Evolutionary conservation across 2,888 invertebrate species (phyloP).

Genomic region (Tenthredo scrophulariae): DNA sequence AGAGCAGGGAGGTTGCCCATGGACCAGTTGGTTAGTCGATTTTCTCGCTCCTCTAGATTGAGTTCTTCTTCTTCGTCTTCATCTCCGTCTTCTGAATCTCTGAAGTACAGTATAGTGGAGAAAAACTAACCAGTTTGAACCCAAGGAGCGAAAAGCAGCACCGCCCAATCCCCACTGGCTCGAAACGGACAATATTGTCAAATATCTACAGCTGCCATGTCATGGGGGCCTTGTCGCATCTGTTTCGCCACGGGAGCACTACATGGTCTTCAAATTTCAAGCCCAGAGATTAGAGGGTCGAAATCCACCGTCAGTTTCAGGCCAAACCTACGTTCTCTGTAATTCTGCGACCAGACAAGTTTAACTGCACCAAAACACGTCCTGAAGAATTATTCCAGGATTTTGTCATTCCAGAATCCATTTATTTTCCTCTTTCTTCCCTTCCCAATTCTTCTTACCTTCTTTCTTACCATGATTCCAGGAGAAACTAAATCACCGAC

Average conservation of each 20-base stretch:
- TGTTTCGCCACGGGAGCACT: slow-evolving; percentile 37
- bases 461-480: background rate
- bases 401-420: background rate
- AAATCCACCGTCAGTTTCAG: background rate
- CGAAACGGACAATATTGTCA: slow-evolving; percentile 1
- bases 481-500: background rate
- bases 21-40: background rate
- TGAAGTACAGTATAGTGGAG: background rate
- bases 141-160: background rate
- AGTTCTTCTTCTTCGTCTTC: background rate
- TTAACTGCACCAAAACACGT: background rate
- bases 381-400: background rate
- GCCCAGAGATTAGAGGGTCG: background rate
- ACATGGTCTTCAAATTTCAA: slow-evolving; percentile 35
- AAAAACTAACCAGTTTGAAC: background rate
- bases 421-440: no score
- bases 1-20: background rate
- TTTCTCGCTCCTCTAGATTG: background rate
- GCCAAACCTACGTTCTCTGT: background rate
- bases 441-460: background rate
- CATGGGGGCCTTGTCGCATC: slow-evolving; percentile 21
- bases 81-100: background rate
- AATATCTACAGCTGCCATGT: slow-evolving; percentile 9
- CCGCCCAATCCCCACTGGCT: background rate
- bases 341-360: background rate